A percentile compares a stretch with the other conserved stretches of the same genome.
These are phyloP conservation scores for Hippoglossus hippoglossus DNA, from an alignment of 2,797 vertebrate species.

Conservation along the genomic window DNA sequence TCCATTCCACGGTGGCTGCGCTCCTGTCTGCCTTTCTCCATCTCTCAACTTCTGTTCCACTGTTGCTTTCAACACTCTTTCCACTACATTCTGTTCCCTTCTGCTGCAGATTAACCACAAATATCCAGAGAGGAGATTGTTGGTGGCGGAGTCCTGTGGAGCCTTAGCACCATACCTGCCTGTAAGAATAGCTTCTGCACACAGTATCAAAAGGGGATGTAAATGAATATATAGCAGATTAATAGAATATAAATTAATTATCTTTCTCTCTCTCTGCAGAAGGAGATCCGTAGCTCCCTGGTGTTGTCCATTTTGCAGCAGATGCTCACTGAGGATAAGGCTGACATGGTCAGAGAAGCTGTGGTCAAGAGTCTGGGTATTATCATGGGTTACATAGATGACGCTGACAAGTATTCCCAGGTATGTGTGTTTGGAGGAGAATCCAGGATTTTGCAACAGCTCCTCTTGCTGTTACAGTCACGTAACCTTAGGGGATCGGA, in stretches of 20 bases:
- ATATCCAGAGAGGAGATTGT: conserved; percentile 96
- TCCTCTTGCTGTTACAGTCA: background rate
- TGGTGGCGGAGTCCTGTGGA: conserved; percentile 98
- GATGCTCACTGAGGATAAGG: conserved; percentile 98
- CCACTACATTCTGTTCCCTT: conserved; percentile 27
- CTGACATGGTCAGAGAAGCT: conserved; percentile 98
- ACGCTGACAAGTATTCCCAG: conserved; percentile 97
- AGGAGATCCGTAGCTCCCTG: conserved; percentile 97
- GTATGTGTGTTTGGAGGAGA: conserved; percentile 69
- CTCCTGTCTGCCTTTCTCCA: conserved; percentile 54
- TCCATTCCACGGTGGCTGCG: conserved; percentile 66
- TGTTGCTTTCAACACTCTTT: conserved; percentile 38
- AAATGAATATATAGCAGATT: background rate
- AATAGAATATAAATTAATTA: background rate
- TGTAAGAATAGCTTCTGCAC: conserved; percentile 84
- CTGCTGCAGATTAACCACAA: conserved; percentile 96
- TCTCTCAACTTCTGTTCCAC: conserved; percentile 46
- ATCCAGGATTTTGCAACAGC: background rate
- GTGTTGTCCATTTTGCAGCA: conserved; percentile 99
- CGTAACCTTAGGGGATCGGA: no score
- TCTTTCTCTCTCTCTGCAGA: conserved; percentile 81
- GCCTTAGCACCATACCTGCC: conserved; percentile 97
- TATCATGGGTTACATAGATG: conserved; percentile 98
- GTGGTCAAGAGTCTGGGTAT: conserved; percentile 98
- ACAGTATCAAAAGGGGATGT: background rate